Percentiles rank a stretch among this genome's conserved stretches.
phyloP scores from a whole-genome alignment of 2,797 vertebrate species.

The Gallinago nigripennis region DNA sequence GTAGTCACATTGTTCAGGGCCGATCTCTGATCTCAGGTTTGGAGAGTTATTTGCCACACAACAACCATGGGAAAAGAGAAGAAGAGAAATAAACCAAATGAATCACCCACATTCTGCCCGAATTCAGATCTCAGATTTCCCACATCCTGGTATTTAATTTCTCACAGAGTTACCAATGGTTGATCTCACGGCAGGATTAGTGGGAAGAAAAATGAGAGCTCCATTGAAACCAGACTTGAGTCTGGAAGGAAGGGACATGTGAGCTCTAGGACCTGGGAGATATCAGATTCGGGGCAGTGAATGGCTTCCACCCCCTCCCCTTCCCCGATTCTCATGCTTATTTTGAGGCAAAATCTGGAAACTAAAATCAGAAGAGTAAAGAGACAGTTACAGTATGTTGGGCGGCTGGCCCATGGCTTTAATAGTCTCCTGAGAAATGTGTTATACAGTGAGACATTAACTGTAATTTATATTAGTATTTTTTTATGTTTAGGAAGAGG shows the following conservation, averaged over 20 bases:
- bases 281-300: slow-evolving; percentile 11
- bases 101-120: slow-evolving; percentile 52
- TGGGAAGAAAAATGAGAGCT: slow-evolving; percentile 66
- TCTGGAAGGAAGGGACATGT: slow-evolving; percentile 41
- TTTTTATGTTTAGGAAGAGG: slow-evolving; percentile 23
- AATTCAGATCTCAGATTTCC: slow-evolving; percentile 69
- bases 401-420: not conserved
- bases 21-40: not conserved
- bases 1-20: not conserved
- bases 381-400: not conserved
- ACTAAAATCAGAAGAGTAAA: slow-evolving; percentile 26
- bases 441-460: not conserved
- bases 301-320: not conserved
- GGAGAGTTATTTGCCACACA: slow-evolving; percentile 15
- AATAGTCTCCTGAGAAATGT: not conserved
- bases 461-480: slow-evolving; percentile 5
- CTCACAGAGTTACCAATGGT: slow-evolving; percentile 62
- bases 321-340: slow-evolving; percentile 12
- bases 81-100: slow-evolving; percentile 12
- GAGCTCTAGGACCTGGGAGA: slow-evolving; percentile 47
- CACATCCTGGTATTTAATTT: slow-evolving; percentile 67
- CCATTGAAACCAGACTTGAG: slow-evolving; percentile 69
- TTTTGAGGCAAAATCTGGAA: slow-evolving; percentile 32
- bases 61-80: slow-evolving; percentile 52
- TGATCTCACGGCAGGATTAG: slow-evolving; percentile 68